These are phyloP conservation scores for Agelaius tricolor DNA, from an alignment of 2,113 vertebrate genomes.

Conservation along the genomic window DNA sequence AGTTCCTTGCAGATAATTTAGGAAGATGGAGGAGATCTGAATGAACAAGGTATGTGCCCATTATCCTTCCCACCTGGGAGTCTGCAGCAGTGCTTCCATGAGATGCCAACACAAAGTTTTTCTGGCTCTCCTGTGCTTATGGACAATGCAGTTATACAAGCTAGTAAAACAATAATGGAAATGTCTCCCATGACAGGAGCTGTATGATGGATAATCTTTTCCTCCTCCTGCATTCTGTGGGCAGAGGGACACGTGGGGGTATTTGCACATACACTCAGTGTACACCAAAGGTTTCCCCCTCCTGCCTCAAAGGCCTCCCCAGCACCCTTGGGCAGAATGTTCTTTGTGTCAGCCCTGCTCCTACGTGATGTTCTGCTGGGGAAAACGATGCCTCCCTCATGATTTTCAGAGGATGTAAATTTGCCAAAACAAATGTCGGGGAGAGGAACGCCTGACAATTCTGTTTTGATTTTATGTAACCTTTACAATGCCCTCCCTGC, in stretches of 20 bases:
- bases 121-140: not conserved
- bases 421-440: conserved; percentile 5
- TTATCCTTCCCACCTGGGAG: not conserved
- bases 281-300: not conserved
- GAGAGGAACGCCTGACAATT: conserved; percentile 8
- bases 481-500: not conserved
- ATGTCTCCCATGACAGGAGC: not conserved
- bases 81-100: not conserved
- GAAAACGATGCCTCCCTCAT: not conserved
- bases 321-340: not conserved
- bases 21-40: not conserved
- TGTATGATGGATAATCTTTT: not conserved
- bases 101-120: not conserved
- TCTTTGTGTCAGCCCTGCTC: not conserved
- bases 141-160: not conserved
- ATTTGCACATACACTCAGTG: not conserved
- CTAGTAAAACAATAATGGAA: not conserved
- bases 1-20: not conserved
- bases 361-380: not conserved
- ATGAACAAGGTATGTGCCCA: not conserved
- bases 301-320: not conserved
- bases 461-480: conserved; percentile 4
- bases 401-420: not conserved
- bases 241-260: not conserved
- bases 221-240: not conserved